phyloP scores from a whole-genome alignment of 2,113 vertebrate species.

The Uria aalge region DNA sequence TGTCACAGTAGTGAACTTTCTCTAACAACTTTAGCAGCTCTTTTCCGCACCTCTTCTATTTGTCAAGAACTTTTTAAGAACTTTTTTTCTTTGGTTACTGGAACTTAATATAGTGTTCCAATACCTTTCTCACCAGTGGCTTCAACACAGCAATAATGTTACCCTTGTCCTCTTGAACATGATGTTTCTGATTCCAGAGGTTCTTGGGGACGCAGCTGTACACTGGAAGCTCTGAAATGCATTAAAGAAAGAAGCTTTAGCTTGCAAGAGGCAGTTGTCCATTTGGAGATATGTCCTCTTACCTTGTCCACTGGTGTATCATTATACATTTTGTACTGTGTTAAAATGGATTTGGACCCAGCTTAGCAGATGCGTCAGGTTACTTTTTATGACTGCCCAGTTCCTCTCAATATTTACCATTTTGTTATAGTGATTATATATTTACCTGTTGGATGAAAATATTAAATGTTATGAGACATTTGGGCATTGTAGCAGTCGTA shows the following conservation, averaged over 20 bases:
- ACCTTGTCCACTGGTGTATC: neutral
- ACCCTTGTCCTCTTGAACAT: neutral
- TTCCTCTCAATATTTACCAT: neutral
- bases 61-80: neutral
- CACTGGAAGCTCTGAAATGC: neutral
- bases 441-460: neutral
- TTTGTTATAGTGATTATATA: neutral
- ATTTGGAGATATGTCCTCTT: neutral
- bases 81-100: neutral
- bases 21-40: neutral
- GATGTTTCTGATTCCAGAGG: neutral
- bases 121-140: neutral
- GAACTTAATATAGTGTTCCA: neutral
- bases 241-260: neutral
- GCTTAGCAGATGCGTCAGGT: neutral
- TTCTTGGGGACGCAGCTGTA: neutral
- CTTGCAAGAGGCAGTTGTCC: neutral
- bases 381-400: neutral
- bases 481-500: fast-evolving
- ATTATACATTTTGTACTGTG: neutral
- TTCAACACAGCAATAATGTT: neutral
- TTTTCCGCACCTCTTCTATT: neutral
- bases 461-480: neutral
- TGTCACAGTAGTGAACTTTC: neutral
- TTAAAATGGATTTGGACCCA: neutral